Evolutionary conservation across 2,113 vertebrate species (phyloP), one percentile per base, ranked within the genome.

Genomic region (Casuarius casuarius): DNA sequence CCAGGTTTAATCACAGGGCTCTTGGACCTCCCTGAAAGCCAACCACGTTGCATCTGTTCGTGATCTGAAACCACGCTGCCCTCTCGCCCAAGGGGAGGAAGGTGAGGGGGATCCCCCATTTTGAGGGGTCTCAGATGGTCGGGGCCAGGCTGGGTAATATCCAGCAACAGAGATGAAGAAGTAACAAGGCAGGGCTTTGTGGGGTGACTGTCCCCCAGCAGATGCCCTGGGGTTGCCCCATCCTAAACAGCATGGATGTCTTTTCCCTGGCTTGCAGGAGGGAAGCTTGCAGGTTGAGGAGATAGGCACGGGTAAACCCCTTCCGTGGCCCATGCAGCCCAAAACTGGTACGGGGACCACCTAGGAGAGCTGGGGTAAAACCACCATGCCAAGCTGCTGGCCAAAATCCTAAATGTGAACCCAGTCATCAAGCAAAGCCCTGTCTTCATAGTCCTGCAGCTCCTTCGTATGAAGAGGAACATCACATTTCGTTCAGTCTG

Each of bases 321-420:
- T 59, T 33, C 31, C 19, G 56, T 33, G 17, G 29, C 17, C 56
- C 17, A 59, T 31, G 13, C 29, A 59, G 56, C 56, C 56, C 29
- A 31, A 59, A 59, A 59, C 56, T 11, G 6, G 11, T 59, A 33
- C 33, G 56, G 22, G 11, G 29, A 33, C 29, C 29, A 33, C 17
- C n/a, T 61, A 31, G 22, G 22, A 40, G 71, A 56, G 19, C 21
- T 5, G 21, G 31, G 46, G 33, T 20, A 40, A 29, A 1, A 3
- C 18, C 44, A n/a, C 5, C 0, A 0, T 40, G 42, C 52, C 5
- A 17, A 10, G 35, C 67, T 76, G 58, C 67, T 76, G 58, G 44
- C n/a, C 87, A 68, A 78, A 46, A 78, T 31, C 26, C 54, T 73
- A 73, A 25, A 26, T 29, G 2, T 21, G 68, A 80, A 26, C 29